A percentile compares a stretch with the other conserved stretches of the same genome.
phyloP scores from a whole-genome alignment of 2,888 invertebrate species.

The Caenorhabditis sp. region DNA sequence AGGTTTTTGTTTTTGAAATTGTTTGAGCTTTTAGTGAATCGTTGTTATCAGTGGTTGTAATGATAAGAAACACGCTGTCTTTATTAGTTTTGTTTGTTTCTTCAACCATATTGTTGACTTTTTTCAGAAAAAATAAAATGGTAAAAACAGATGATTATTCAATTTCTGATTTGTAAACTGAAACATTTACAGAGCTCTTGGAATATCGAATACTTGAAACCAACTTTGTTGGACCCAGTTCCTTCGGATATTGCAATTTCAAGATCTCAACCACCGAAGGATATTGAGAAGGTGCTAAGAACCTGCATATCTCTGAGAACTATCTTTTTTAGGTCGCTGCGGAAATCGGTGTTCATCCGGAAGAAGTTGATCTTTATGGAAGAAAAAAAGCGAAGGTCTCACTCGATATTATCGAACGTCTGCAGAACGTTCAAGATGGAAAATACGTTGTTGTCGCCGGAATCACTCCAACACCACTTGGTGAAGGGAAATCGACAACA shows the following conservation, averaged over 20 bases:
- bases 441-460: constrained; percentile 94
- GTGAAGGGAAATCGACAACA: constrained; percentile 97
- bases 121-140: neutral
- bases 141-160: neutral
- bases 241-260: constrained; percentile 93
- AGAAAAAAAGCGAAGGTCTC: constrained; percentile 92
- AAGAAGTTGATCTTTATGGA: constrained; percentile 89
- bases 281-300: constrained; percentile 53
- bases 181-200: constrained; percentile 36
- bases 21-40: neutral
- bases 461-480: constrained; percentile 97
- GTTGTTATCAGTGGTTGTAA: neutral
- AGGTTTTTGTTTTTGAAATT: neutral
- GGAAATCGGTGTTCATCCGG: constrained; percentile 75
- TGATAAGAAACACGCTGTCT: neutral
- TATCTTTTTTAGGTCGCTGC: constrained; percentile 61
- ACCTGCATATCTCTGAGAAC: neutral
- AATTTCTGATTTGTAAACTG: neutral
- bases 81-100: neutral
- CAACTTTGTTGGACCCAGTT: constrained; percentile 76
- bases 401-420: constrained; percentile 81
- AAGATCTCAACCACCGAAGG: constrained; percentile 75
- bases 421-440: constrained; percentile 79
- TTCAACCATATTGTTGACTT: neutral
- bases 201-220: constrained; percentile 54